Evolutionary conservation across 2,113 vertebrate genomes (phyloP).

Genomic region (Solea senegalensis): DNA sequence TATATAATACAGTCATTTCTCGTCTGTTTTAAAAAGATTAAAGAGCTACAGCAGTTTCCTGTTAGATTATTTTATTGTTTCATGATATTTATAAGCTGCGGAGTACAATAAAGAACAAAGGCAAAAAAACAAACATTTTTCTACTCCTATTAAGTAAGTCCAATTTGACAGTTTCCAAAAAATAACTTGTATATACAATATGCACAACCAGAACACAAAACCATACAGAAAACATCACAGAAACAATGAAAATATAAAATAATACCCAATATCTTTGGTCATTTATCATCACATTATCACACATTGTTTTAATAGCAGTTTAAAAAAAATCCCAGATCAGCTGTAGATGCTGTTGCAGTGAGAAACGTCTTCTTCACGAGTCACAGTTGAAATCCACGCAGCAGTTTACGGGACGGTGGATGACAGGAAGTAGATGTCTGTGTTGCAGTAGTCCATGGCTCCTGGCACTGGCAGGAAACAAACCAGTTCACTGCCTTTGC

Average conservation of each 20-base stretch:
- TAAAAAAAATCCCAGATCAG: not conserved
- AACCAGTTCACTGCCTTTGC: slow-evolving; percentile 22
- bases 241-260: not conserved
- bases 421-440: slow-evolving; percentile 37
- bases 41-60: not conserved
- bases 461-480: slow-evolving; percentile 26
- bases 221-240: slow-evolving; percentile 3
- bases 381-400: slow-evolving; percentile 26
- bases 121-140: not conserved
- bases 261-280: slow-evolving; percentile 7
- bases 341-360: not conserved
- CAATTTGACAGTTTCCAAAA: not conserved
- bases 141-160: not conserved
- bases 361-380: not conserved
- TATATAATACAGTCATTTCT: not conserved
- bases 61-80: slow-evolving; percentile 30
- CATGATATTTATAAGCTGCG: slow-evolving; percentile 24
- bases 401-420: not conserved
- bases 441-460: slow-evolving; percentile 30
- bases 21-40: not conserved
- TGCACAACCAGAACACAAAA: slow-evolving; percentile 32
- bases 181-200: slow-evolving; percentile 52
- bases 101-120: slow-evolving; percentile 16
- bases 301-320: not conserved
- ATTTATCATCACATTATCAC: slow-evolving; percentile 2